Base-by-base conservation (phyloP, 2,888 invertebrate species). In the Melinaea menophilus region DNA sequence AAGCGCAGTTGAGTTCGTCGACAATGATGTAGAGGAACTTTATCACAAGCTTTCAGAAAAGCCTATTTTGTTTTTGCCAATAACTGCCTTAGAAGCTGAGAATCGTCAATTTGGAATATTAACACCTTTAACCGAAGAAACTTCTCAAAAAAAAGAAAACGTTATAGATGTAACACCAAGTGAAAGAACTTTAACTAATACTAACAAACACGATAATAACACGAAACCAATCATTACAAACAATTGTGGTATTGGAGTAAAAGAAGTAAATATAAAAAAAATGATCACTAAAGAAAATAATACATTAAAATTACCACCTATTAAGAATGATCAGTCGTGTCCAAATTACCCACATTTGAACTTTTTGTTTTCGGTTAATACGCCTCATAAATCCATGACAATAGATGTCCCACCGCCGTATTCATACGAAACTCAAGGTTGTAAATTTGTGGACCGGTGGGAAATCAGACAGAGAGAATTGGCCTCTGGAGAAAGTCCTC, bases 61-160 rank as follows among this genome's bases (percentile, higher is more conserved):
- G 47, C 59, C 64, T 13, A 55, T 56, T 12, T 59, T 60, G 22
- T 31, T 56, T 7, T 56, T 56, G 31, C 61, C 61, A 33, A 55
- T 55, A 47, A 31, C 45, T 13, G 55, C 61, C 5, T 56, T 64
- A 22, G 78, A 80, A 4, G 69, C 73, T 9, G 75, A 75, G 0
- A 71, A 72, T n/a, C 74, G 68, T 56, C 78, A 73, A 33, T 71
- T 79, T 62, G 76, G 74, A 51, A 71, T 77, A 7, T 72, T 90
- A 33, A 84, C 89, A 4, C 86, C 90, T n/a, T 70, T 90, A 3
- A 82, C 85, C 13, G 90, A 90, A 73, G 90, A 90, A 69, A 81
- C 87, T 2, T 67, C 69, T n/a, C 65, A 70, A n/a, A 82, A 74
- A 58, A 81, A 76, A 70, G 79, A 80, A 7, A 86, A 80, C 68